Base-by-base conservation (phyloP, 2,888 invertebrate species). In the Heteromurus nitidus region DNA sequence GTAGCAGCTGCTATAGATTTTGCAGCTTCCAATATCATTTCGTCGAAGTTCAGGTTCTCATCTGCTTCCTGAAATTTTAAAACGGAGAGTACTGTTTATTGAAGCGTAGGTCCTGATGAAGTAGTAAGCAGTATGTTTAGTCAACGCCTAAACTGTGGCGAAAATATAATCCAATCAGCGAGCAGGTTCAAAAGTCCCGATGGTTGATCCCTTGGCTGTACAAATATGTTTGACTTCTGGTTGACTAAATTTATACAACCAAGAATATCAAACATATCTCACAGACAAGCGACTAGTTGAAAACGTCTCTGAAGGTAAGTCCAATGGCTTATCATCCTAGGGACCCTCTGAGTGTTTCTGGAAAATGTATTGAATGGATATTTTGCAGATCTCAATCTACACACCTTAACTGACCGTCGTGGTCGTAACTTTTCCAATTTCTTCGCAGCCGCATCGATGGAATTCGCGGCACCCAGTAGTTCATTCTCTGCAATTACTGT, bases 191-290 rank as follows among this genome's bases (percentile, higher is more conserved):
- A 3, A 22, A 68, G 47, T 28, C 60, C 47, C 7, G 81, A 47
- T 62, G 83, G 64, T 26, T 47, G 36, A 11, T 68, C 88, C 86
- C 88, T 87, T 91, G 92, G 92, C 95, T 92, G 91, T 95, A 94
- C 94, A 95, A 95, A 98, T 98, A 99, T 97, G 98, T 98, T 96
- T 96, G 97, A 97, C 95, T 97, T 96, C 95, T 94, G 98, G 98
- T 96, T 96, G 96, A 94, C 92, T 89, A 88, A 88, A 91, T 88
- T 90, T 50, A 62, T 92, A 96, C 97, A 98, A 99, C 98, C 99
- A 99, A 99, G 98, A 98, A 98, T 99, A 99, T 98, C 98, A 99
- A 99, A 99, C 99, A 99, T 99, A 99, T 99, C 98, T 98, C 91
- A 95, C 93, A 91, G 94, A 86, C 87, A 87, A 79, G 53, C 24